Evolutionary conservation across 2,888 invertebrate genomes (phyloP).

Genomic region (Oithona nana): DNA sequence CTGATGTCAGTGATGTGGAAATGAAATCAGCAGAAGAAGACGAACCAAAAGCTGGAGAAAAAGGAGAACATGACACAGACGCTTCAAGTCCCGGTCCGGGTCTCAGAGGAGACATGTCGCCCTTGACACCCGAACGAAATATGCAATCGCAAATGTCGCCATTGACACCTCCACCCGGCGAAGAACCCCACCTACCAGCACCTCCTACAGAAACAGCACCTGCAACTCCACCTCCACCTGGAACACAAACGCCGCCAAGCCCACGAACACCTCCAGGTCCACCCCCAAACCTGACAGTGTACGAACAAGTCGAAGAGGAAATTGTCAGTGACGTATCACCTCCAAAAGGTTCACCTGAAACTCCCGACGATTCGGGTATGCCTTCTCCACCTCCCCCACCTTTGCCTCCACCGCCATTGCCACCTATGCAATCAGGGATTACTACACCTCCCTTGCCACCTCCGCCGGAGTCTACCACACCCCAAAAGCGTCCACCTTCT

Average conservation of each 20-base stretch:
- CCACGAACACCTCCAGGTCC: background rate
- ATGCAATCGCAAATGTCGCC: conserved; percentile 10
- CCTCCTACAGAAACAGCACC: background rate
- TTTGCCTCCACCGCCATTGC: conserved; percentile 3
- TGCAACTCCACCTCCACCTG: conserved; percentile 15
- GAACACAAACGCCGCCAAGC: conserved; percentile 18
- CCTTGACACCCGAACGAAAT: conserved; percentile 14
- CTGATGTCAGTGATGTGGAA: conserved; percentile 20
- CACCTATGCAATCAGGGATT: background rate
- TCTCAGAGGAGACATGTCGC: conserved; percentile 8
- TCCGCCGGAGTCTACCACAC: background rate
- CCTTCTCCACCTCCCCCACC: conserved; percentile 1
- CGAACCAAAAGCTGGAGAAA: background rate
- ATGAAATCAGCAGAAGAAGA: background rate
- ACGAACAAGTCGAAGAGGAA: background rate
- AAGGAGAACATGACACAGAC: conserved; percentile 6
- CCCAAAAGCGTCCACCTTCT: background rate
- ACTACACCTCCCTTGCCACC: background rate
- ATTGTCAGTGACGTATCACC: conserved; percentile 2
- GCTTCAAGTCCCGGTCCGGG: background rate
- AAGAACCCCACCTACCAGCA: no score
- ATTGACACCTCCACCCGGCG: background rate
- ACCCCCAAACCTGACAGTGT: background rate
- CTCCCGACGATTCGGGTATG: background rate
- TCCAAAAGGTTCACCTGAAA: conserved; percentile 3